Base-by-base conservation (phyloP, 1,140 invertebrate genomes). In the Macrotrachela quadricornifera region DNA sequence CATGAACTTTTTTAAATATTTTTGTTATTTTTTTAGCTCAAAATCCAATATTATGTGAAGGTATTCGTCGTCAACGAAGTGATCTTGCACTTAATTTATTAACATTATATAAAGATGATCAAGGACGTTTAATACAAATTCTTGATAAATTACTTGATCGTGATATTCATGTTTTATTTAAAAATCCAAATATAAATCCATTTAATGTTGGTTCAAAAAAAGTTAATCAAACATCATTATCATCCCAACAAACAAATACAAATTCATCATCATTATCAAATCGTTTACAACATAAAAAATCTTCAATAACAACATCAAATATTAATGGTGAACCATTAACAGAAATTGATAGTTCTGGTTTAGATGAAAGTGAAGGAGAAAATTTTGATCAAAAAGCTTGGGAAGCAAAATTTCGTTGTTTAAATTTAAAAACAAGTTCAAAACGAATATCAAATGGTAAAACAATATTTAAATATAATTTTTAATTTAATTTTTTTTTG, bases 31-130 rank as follows among this genome's bases (percentile, higher is more conserved):
- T 30, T 30, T 8, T 30, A 30, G 86, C 87, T 0, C 90, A 96
- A 59, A 87, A 99, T 77, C 90, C 91, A 0, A 68, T 97, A 46
- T 71, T 97, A 9, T 96, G 88, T 69, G 91, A 97, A 68, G 90
- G 86, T 54, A 91, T 88, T 3, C 73, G 92, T 39, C 72, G 88
- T 51, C 88, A 94, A 60, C 74, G 80, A 60, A 88, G 90, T 10
- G 90, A 96, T 62, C 67, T 97, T 54, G 87, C 87, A 0, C 76
- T 95, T 0, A 80, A 81, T 0, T 72, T 96, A 57, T 72, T 97
- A 16, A 79, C 85, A 0, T 81, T 87, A 64, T 97, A 95, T 69
- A 95, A 94, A 69, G 87, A 96, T 64, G 83, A 92, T 61, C 80
- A 84, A 10, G 76, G 78, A 46, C 88, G n/a, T 21, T 38, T 57